Base-by-base conservation (phyloP, 2,797 vertebrate genomes). In the Ctenopoma multispine region DNA sequence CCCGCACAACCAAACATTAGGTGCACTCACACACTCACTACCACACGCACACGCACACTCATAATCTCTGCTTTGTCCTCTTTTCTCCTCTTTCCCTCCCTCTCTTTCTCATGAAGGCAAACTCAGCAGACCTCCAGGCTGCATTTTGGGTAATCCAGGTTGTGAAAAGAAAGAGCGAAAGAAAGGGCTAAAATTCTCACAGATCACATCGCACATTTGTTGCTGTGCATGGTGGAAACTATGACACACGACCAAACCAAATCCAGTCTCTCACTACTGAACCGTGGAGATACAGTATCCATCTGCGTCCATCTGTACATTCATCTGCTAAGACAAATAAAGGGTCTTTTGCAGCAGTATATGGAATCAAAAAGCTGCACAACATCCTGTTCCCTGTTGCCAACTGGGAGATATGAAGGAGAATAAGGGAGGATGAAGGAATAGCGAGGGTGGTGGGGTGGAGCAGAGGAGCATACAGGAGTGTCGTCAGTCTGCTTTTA, bases 111-210 rank as follows among this genome's bases (percentile, higher is more conserved):
- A 47, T 75, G 67, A 89, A 86, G 78, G 85, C 88, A 86, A 83
- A 90, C 89, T 92, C 88, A 92, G 90, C 90, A 92, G 87, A 91
- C 90, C 88, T 90, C 71, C 86, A 83, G 81, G 88, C 89, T 91
- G 83, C 87, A 92, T 92, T 90, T 77, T 91, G 89, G 84, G 85
- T 93, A 92, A 92, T 91, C 87, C 80, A 73, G 72, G 74, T 79
- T 88, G 81, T 31, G 29, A 88, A 77, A 67, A 72, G 50, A 72
- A 74, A 60, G 46, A 54, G 43, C 43, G 58, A 63, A 53, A 70
- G 68, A 54, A 20, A 23, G 34, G 9, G n/a, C 51, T 10, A 46
- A 62, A 44, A 50, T 21, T 38, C 53, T 21, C 58, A 36, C 41
- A 79, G 70, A 55, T 57, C 60, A 41, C 71, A 68, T 67, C 61